phyloP scores from a whole-genome alignment of 2,113 vertebrate genomes.

The Nyctereutes procyonoides region DNA sequence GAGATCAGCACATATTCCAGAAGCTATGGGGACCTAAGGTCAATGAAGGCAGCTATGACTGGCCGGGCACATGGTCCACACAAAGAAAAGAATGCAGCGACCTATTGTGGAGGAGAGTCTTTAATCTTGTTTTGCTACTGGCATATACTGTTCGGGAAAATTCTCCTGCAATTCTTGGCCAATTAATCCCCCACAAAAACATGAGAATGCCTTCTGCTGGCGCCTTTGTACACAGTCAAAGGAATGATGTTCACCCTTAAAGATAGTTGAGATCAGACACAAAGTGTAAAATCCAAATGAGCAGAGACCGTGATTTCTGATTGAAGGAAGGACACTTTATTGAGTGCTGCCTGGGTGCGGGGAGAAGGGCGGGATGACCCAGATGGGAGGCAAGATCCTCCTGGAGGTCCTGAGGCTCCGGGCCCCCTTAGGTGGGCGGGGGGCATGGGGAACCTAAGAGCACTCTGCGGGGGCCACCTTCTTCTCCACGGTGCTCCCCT shows the following conservation, averaged over 20 bases:
- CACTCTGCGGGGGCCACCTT: no score
- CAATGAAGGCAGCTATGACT: no score
- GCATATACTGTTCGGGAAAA: not conserved
- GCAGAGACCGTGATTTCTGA: not conserved
- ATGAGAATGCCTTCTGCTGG: no score
- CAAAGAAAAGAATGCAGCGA: not conserved
- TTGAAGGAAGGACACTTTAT: not conserved
- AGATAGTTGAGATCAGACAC: no score
- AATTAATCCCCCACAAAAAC: no score
- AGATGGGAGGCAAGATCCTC: no score
- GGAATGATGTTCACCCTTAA: no score
- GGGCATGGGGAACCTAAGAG: no score
- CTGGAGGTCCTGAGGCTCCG: not conserved
- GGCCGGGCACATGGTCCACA: not conserved
- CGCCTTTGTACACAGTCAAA: no score
- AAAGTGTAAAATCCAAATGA: not conserved
- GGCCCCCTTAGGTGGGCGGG: no score
- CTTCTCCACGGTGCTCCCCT: no score
- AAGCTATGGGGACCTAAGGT: not conserved
- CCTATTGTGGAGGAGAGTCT: not conserved
- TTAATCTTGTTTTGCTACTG: not conserved
- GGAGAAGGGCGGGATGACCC: not conserved
- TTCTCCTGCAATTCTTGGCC: not conserved
- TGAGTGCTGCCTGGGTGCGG: not conserved
- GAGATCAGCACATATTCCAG: not conserved